Base-by-base conservation (phyloP, 2,113 vertebrate species). In the Ophthalmolycus amberensis region DNA sequence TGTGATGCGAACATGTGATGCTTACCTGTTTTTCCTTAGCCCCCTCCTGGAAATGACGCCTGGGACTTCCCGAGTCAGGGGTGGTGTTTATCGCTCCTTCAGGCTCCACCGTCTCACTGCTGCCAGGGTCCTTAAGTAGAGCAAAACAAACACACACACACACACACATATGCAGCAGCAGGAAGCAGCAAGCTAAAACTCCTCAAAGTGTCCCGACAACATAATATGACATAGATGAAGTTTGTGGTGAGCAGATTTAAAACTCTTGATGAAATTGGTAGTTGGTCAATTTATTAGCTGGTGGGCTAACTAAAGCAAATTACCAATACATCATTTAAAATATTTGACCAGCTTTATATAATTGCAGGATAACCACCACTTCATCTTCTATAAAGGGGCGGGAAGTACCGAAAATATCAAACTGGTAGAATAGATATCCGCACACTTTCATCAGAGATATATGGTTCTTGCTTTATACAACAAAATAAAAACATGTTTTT, bases 11-110 rank as follows among this genome's bases (percentile, higher is more conserved):
- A 48, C 8, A 40, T 3, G 20, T 22, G 16, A n/a, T n/a, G 29
- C 87, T 85, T 37, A 94, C 94, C 89, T 82, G 73, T 72, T 84
- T 70, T 37, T 89, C 83, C 75, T 91, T 72, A 25, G 78, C 82
- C 32, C 66, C 87, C 44, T 94, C 90, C 6, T 89, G 85, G 72
- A 93, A 90, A 22, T 81, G 90, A 62, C 80, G 91, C 75, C 91
- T 93, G 74, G 94, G 93, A 84, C 93, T 95, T 89, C 82, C 87
- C 32, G 91, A 68, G 16, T 89, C 85, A 16, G 87, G 65, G 2
- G 88, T 62, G 38, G 59, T 80, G 84, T 75, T 85, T 62, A 88
- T 64, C 65, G 88, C 82, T 77, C 56, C 86, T 67, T 89, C 92
- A 72, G 78, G 59, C 20, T 86, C 88, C 66, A 78, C 84, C 15